Conservation (phyloP, 2,888 invertebrate species). For the Drosophila siamana region DNA sequence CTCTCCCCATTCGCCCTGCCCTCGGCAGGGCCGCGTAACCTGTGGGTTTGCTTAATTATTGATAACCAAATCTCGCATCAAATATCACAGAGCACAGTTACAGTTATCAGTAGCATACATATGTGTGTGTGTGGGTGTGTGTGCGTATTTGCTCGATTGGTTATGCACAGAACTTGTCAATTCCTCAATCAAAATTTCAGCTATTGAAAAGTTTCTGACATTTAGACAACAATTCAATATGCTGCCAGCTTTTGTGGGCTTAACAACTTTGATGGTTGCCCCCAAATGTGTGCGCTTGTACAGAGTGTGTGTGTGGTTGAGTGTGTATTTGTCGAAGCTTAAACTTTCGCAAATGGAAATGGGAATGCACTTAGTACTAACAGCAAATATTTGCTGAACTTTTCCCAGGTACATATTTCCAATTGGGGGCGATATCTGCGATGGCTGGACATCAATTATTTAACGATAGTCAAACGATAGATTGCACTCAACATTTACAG, state of each 20-base stretch:
- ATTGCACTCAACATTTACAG: neutral
- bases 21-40: constrained; percentile 30
- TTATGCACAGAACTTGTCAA: constrained; percentile 34
- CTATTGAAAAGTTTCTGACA: constrained; percentile 33
- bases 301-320: constrained; percentile 3
- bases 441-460: neutral
- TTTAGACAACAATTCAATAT: constrained; percentile 36
- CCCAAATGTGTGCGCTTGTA: neutral
- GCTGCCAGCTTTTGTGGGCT: constrained; percentile 22
- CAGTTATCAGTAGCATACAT: neutral
- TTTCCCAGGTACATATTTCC: constrained; percentile 8
- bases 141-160: constrained; percentile 31
- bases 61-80: constrained; percentile 52
- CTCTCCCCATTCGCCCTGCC: constrained; percentile 22
- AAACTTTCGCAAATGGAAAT: constrained; percentile 20
- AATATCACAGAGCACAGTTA: constrained; percentile 29
- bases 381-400: neutral
- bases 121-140: constrained; percentile 2
- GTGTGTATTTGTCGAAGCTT: neutral
- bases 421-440: neutral
- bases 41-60: constrained; percentile 62
- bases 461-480: neutral
- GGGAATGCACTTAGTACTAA: constrained; percentile 19
- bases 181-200: constrained; percentile 36
- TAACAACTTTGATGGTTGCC: constrained; percentile 26